Conservation (phyloP, 2,113 vertebrate genomes). For the Oplegnathus fasciatus region DNA sequence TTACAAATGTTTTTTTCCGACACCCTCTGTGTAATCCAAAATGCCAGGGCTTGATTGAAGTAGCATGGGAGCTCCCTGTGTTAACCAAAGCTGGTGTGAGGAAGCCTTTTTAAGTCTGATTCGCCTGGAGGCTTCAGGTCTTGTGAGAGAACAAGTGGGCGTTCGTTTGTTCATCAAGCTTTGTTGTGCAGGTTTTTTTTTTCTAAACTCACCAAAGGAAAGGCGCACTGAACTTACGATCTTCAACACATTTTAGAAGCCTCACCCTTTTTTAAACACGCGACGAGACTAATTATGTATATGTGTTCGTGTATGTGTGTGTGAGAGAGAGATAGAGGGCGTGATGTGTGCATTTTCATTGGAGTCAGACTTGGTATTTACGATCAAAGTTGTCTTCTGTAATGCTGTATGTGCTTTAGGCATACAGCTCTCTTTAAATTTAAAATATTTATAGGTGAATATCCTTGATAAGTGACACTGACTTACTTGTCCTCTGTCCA, state of each 20-base stretch:
- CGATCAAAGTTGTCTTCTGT: conserved; percentile 24
- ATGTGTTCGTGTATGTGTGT: conserved; percentile 32
- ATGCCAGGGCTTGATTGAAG: conserved; percentile 71
- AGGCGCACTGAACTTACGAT: conserved; percentile 59
- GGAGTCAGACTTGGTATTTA: conserved; percentile 40
- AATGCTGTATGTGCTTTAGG: neutral
- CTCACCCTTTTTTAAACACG: conserved; percentile 73
- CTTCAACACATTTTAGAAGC: conserved; percentile 66
- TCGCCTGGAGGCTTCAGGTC: conserved; percentile 68
- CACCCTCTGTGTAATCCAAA: conserved; percentile 66
- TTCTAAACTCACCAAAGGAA: conserved; percentile 60
- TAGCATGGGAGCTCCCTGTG: conserved; percentile 54
- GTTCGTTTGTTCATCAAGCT: conserved; percentile 75
- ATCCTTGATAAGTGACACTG: neutral
- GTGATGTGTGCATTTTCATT: conserved; percentile 13
- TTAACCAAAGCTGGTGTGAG: conserved; percentile 66
- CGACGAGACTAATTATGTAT: conserved; percentile 61
- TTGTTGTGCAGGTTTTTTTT: conserved; percentile 59
- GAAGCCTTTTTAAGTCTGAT: conserved; percentile 73
- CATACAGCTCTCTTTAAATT: neutral
- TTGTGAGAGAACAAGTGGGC: conserved; percentile 76
- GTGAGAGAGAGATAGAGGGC: conserved; percentile 3
- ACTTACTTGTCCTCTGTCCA: neutral
- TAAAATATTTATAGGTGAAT: neutral
- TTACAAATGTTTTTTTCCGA: conserved; percentile 37